A percentile compares a stretch with the other conserved stretches of the same genome.
Evolutionary conservation across 2,888 invertebrate species (phyloP).

Genomic region (Ormyrus thymus): DNA sequence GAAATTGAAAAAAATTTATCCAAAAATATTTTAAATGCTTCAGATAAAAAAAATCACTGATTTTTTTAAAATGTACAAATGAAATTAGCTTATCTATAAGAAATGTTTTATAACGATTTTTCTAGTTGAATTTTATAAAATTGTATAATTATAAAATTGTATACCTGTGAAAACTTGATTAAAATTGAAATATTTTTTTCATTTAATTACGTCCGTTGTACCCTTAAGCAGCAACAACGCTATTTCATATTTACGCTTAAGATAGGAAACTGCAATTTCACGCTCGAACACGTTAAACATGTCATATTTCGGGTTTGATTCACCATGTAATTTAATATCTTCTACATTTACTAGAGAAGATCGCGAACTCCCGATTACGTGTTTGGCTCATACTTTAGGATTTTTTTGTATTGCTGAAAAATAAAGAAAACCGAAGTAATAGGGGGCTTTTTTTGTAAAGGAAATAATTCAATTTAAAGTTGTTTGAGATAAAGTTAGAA

Average conservation of each 20-base stretch:
- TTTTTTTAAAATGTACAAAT: neutral
- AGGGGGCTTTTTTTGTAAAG: no score
- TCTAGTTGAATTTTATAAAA: constrained; percentile 47
- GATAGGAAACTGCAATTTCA: constrained; percentile 18
- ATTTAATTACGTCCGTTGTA: constrained; percentile 12
- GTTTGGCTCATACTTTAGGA: no score
- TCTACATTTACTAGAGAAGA: no score
- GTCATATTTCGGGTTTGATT: constrained; percentile 24
- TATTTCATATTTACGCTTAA: constrained; percentile 24
- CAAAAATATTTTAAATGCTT: constrained; percentile 12
- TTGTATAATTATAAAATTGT: constrained; percentile 49
- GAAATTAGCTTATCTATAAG: constrained; percentile 18
- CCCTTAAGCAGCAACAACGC: constrained; percentile 25
- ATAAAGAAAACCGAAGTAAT: no score
- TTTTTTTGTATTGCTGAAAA: no score
- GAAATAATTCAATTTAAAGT: no score
- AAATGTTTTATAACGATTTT: constrained; percentile 10
- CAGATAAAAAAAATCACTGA: neutral
- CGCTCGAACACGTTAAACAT: constrained; percentile 20
- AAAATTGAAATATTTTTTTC: constrained; percentile 35
- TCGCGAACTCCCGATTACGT: no score
- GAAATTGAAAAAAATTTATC: neutral
- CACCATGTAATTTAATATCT: no score
- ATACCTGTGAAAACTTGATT: constrained; percentile 30
- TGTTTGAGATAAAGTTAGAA: no score